Percentiles rank a stretch among this genome's conserved stretches.
These are phyloP conservation scores for Cheirogaleus medius DNA, from an alignment of 2,113 vertebrate species.

Conservation along the genomic window DNA sequence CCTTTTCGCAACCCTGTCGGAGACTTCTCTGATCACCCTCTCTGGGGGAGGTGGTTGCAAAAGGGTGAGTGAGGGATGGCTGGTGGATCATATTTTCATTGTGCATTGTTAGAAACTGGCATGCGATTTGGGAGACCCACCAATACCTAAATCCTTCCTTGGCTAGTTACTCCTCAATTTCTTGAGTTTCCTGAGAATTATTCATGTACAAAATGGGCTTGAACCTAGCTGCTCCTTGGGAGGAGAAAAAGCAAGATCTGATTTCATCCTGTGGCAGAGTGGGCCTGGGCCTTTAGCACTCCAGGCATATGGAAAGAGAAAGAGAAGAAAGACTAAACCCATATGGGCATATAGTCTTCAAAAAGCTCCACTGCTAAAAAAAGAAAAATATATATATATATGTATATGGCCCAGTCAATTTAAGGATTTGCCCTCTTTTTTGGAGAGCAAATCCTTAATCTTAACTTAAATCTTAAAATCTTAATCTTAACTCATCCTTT, in stretches of 20 bases:
- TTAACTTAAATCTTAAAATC: too few species aligned
- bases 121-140: background rate
- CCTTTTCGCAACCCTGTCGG: background rate
- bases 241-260: background rate
- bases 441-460: too few species aligned
- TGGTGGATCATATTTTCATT: background rate
- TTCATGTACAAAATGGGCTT: background rate
- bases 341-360: background rate
- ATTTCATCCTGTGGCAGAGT: background rate
- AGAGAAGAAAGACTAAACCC: background rate
- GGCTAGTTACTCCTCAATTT: background rate
- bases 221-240: background rate
- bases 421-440: background rate
- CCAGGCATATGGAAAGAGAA: background rate
- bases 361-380: background rate
- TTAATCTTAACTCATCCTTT: background rate
- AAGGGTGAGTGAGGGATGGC: background rate
- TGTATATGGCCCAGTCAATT: background rate
- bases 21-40: background rate
- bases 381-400: background rate
- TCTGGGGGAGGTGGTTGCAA: background rate
- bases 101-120: background rate
- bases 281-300: background rate
- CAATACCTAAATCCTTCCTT: background rate
- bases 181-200: constrained; percentile 25